Evolutionary conservation across 2,888 invertebrate species (phyloP).

Genomic region (Sisyra terminalis): DNA sequence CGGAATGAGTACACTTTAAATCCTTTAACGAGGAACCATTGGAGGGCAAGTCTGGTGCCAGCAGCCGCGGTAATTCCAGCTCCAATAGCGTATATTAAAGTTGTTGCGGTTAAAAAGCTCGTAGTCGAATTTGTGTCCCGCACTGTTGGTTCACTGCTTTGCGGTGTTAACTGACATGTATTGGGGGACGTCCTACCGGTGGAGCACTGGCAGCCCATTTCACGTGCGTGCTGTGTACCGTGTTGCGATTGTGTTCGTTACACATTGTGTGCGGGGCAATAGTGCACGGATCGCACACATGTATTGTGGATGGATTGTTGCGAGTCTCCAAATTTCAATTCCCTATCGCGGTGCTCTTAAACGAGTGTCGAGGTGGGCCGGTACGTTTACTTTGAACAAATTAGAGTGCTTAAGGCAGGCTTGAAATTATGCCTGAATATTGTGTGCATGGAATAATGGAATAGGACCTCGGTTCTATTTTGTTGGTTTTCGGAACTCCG

Average conservation of each 20-base stretch:
- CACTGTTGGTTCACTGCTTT: slow-evolving; percentile 31
- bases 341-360: slow-evolving; percentile 16
- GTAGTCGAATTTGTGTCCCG: slow-evolving; percentile 26
- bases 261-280: background rate
- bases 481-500: too few species aligned
- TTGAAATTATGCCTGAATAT: too few species aligned
- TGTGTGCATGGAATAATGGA: too few species aligned
- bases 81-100: slow-evolving; percentile 52
- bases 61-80: slow-evolving; percentile 58
- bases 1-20: slow-evolving; percentile 36
- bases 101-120: slow-evolving; percentile 40
- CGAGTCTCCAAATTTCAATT: background rate
- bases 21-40: slow-evolving; percentile 16
- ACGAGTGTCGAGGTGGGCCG: slow-evolving; percentile 6
- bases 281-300: background rate
- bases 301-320: background rate
- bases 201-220: background rate
- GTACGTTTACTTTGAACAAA: slow-evolving; percentile 43
- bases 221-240: background rate
- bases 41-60: slow-evolving; percentile 47
- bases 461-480: too few species aligned
- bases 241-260: background rate
- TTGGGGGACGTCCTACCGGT: slow-evolving; percentile 18
- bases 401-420: too few species aligned
- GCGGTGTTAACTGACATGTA: slow-evolving; percentile 10